These are phyloP conservation scores for Thamnophis elegans DNA, from an alignment of 2,797 vertebrate genomes.

Conservation along the genomic window DNA sequence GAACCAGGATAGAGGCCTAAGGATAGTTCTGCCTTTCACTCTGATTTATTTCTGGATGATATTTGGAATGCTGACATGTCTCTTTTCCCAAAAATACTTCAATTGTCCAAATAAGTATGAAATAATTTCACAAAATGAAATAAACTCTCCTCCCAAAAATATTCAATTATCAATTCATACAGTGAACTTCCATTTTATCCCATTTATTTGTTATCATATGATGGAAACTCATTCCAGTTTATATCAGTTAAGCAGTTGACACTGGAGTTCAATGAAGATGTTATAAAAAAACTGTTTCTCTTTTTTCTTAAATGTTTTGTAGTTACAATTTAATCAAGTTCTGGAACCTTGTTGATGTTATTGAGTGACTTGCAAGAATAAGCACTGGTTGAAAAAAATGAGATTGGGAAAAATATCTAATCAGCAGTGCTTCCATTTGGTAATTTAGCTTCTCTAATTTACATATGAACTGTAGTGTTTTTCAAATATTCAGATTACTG, in stretches of 20 bases:
- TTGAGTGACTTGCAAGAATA: conserved; percentile 59
- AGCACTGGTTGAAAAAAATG: conserved; percentile 63
- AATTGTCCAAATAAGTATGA: not conserved
- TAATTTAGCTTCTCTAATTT: conserved; percentile 71
- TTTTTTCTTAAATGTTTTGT: conserved; percentile 33
- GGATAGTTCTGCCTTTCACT: too few relatives aligned
- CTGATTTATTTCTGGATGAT: too few relatives aligned
- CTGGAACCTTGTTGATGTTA: conserved; percentile 44
- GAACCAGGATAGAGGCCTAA: too few relatives aligned
- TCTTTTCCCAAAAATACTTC: not conserved
- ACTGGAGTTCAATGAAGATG: not conserved
- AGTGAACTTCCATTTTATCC: not conserved
- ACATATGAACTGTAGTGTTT: conserved; percentile 73
- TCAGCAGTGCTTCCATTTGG: conserved; percentile 60
- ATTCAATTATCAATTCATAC: not conserved
- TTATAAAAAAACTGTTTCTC: not conserved
- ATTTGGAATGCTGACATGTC: not conserved
- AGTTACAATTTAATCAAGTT: conserved; percentile 59
- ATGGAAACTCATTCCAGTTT: rapidly evolving
- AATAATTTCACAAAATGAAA: not conserved
- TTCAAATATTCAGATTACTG: conserved; percentile 67
- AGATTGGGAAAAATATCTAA: conserved; percentile 66
- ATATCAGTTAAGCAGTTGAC: rapidly evolving
- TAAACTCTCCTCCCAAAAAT: not conserved
- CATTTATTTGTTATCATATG: not conserved